Percentiles rank a stretch among this genome's conserved stretches.
These are phyloP conservation scores for Copsychus sechellarum DNA, from an alignment of 2,113 vertebrate species.

Conservation along the genomic window DNA sequence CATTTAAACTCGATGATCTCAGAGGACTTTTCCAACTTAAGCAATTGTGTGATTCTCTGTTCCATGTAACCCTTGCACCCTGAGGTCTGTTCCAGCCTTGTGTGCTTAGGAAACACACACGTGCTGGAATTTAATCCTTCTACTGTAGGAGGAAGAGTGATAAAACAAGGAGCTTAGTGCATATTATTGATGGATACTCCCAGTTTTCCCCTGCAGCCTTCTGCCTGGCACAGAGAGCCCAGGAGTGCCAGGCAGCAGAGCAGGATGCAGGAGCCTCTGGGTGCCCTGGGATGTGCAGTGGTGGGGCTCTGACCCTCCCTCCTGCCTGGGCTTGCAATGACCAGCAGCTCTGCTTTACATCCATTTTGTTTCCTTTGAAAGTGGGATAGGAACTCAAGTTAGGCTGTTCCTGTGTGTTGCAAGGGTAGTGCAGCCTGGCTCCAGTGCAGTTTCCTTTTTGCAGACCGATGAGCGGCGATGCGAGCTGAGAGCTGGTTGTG, in stretches of 20 bases:
- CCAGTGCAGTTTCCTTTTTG: not conserved
- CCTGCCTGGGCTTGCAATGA: rapidly evolving
- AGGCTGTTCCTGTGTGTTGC: not conserved
- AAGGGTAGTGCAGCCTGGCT: not conserved
- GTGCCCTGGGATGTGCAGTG: rapidly evolving
- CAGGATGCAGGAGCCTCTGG: not conserved
- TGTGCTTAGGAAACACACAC: rapidly evolving
- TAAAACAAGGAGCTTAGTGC: not conserved
- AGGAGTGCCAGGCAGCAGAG: not conserved
- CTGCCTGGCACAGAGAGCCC: not conserved
- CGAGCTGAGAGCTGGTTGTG: not conserved
- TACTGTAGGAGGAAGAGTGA: not conserved
- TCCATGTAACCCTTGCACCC: not conserved
- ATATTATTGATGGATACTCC: not conserved
- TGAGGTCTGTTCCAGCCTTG: not conserved
- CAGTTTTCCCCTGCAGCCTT: not conserved
- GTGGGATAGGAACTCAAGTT: not conserved
- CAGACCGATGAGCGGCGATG: rapidly evolving
- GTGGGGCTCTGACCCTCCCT: not conserved
- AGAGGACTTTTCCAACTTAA: not conserved
- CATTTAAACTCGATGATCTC: not conserved
- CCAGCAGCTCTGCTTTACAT: not conserved
- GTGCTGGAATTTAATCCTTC: not conserved
- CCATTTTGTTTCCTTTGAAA: not conserved
- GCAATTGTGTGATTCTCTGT: not conserved